Evolutionary conservation across 2,888 invertebrate genomes (phyloP), one percentile per base, ranked within the genome.

Genomic region (Eupelmus urozonus): DNA sequence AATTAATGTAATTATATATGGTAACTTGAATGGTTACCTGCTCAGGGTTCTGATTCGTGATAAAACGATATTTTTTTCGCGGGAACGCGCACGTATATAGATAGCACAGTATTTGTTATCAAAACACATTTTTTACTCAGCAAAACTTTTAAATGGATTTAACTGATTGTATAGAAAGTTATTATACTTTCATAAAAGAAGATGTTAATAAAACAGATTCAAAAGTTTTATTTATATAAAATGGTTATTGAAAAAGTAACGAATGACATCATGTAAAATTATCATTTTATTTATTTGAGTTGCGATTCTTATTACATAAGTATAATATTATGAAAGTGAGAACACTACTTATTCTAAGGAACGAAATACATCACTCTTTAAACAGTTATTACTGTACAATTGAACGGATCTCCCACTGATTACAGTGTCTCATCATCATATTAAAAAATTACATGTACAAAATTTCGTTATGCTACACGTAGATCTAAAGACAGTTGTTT

Each of bases 371-470:
- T 29, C 42, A 55, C 53, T 69, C 57, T 59, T 72, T 49, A 70
- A 72, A 66, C 60, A 66, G 51, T 53, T 67, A 42, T 51, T 13
- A 66, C 60, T 72, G 71, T 71, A 77, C 72, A 72, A 62, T 78
- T 66, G 49, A 72, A 77, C n/a, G 49, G 13, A 20, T 51, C 66
- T 20, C 62, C 7, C 66, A 67, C 45, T 7, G 11, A 23, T 51
- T 57, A 62, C 23, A 59, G 29, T 34, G 34, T 42, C 55, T 40
- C n/a, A 62, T 60, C 27, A 71, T 59, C 27, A 23, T 27, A 66
- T 72, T 45, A 62, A 77, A 75, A 63, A 67, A 73, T 72, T 71
- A 60, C 71, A 73, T 73, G 49, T 78, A 78, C 72, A 78, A 78
- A 78, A 78, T 55, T 62, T 72, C 29, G 29, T 72, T 72, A 66